Evolutionary conservation across 2,888 invertebrate genomes (phyloP).

Genomic region (Lycaena phlaeas): DNA sequence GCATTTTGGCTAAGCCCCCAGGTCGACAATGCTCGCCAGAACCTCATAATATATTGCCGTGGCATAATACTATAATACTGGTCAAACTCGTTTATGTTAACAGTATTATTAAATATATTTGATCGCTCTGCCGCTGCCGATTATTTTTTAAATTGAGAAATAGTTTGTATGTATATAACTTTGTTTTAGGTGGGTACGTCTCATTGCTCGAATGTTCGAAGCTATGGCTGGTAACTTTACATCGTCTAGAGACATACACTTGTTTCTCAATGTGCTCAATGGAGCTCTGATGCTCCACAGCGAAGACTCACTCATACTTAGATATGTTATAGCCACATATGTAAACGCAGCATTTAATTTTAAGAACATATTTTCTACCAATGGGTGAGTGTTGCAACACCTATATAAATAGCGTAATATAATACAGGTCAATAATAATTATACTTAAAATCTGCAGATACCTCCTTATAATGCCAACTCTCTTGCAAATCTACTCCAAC

Average conservation of each 20-base stretch:
- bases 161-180: background rate
- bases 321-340: slow-evolving; percentile 97
- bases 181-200: slow-evolving; percentile 85
- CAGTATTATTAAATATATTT: no score
- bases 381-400: slow-evolving; percentile 76
- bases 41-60: no score
- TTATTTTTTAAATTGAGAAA: no score
- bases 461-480: slow-evolving; percentile 96
- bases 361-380: slow-evolving; percentile 98
- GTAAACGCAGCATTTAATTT: slow-evolving; percentile 98
- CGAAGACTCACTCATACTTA: slow-evolving; percentile 94
- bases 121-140: no score
- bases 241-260: slow-evolving; percentile 95
- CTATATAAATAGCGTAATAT: no score
- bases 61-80: no score
- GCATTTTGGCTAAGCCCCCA: no score
- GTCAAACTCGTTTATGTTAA: no score
- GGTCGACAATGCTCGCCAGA: no score
- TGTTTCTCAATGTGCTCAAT: slow-evolving; percentile 97
- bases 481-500: slow-evolving; percentile 96
- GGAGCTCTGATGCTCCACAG: slow-evolving; percentile 97
- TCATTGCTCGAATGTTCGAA: slow-evolving; percentile 97
- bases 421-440: no score
- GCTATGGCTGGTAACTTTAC: slow-evolving; percentile 98
- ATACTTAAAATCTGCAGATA: slow-evolving; percentile 83